These are phyloP conservation scores for Chondrosia reniformis DNA, from an alignment of 37 sponge, comb jelly and placozoan genomes.

Conservation along the genomic window DNA sequence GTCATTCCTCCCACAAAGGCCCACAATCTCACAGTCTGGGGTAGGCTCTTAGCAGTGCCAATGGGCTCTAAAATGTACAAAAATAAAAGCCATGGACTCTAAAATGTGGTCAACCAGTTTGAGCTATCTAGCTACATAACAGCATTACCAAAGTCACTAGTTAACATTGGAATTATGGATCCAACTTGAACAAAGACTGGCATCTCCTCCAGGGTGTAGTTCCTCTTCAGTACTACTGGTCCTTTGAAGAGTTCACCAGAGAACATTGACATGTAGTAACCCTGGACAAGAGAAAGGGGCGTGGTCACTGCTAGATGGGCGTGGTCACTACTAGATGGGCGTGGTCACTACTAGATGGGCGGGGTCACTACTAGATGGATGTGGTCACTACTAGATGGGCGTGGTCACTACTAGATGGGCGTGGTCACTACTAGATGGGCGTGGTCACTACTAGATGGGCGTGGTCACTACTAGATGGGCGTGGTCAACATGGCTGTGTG, in stretches of 20 bases:
- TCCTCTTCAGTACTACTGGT: background rate
- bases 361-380: no score
- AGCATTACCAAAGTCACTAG: conserved; percentile 33
- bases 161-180: conserved; percentile 50
- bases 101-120: background rate
- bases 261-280: conserved; percentile 41
- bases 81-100: no score
- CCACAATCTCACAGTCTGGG: conserved; percentile 33
- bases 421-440: no score
- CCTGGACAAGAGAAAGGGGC: background rate
- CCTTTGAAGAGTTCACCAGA: conserved; percentile 37
- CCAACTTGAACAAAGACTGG: conserved; percentile 58
- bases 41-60: conserved; percentile 57
- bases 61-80: conserved; percentile 27
- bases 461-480: no score
- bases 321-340: background rate
- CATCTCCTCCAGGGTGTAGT: conserved; percentile 53
- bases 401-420: no score
- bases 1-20: conserved; percentile 41
- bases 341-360: background rate
- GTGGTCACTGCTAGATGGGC: background rate
- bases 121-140: background rate
- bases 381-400: no score
- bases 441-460: no score
- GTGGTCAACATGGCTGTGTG: no score